These are phyloP conservation scores for Palythoa grandiflora DNA, from an alignment of 92 coral and sea anemone genomes.

Conservation along the genomic window DNA sequence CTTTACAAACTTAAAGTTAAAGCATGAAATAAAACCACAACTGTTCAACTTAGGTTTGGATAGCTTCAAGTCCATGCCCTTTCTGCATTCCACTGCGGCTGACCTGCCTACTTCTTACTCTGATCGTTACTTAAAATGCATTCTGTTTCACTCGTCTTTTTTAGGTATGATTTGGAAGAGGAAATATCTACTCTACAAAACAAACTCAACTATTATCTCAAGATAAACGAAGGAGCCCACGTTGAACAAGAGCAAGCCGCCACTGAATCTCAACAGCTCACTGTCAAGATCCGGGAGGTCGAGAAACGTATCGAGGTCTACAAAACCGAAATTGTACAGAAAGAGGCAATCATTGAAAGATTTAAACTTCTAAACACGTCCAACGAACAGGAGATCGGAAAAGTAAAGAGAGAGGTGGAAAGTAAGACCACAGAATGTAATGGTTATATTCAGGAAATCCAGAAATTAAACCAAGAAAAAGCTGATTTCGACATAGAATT, in stretches of 20 bases:
- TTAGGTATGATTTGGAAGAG: conserved; percentile 82
- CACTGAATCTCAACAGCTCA: conserved; percentile 75
- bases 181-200: conserved; percentile 82
- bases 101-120: too few relatives aligned
- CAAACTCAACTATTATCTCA: conserved; percentile 72
- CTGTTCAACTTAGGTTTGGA: too few relatives aligned
- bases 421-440: conserved; percentile 80
- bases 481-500: conserved; percentile 87
- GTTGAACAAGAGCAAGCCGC: conserved; percentile 76
- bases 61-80: too few relatives aligned
- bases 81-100: too few relatives aligned
- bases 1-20: too few relatives aligned
- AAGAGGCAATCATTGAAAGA: conserved; percentile 88
- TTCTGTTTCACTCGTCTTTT: background rate
- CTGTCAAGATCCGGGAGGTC: conserved; percentile 74
- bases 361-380: conserved; percentile 86
- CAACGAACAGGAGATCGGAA: conserved; percentile 94
- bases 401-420: conserved; percentile 86
- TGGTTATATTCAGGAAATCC: conserved; percentile 85
- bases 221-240: conserved; percentile 75
- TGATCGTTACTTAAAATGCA: background rate
- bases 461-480: conserved; percentile 80
- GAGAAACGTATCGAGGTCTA: conserved; percentile 82
- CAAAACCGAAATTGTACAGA: conserved; percentile 88
- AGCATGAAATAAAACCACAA: too few relatives aligned